phyloP scores from a whole-genome alignment of 2,797 vertebrate species.

The Potorous gilbertii region DNA sequence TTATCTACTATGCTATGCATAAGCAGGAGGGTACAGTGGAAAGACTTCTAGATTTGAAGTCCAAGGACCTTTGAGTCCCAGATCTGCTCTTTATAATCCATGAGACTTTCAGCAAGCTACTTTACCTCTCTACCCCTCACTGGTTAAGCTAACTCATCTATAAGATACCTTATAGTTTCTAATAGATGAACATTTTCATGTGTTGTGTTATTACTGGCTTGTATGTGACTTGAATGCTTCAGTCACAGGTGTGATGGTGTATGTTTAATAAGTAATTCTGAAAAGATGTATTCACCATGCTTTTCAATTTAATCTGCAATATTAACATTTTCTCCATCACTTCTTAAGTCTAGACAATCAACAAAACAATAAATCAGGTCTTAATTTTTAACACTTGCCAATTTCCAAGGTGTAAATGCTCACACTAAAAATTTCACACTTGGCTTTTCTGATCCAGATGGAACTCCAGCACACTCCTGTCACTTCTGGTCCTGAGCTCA shows the following conservation, averaged over 20 bases:
- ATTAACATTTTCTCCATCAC: not conserved
- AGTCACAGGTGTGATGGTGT: not conserved
- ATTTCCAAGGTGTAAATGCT: not conserved
- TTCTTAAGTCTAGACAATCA: not conserved
- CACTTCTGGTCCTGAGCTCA: not conserved
- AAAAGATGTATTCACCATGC: not conserved
- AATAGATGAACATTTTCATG: not conserved
- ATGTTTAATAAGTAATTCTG: not conserved
- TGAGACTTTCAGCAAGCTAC: not conserved
- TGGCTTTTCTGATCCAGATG: not conserved
- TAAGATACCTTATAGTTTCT: not conserved
- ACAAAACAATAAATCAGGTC: not conserved
- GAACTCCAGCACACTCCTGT: not conserved
- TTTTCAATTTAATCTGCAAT: not conserved
- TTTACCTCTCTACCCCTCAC: not conserved
- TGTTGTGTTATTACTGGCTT: not conserved
- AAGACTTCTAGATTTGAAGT: not conserved
- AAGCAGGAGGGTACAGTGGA: not conserved
- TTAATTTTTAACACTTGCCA: not conserved
- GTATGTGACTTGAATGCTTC: not conserved
- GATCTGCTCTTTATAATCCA: not conserved
- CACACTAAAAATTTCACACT: not conserved
- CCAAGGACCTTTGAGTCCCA: not conserved
- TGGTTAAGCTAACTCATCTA: not conserved
- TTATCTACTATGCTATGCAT: not conserved